Base-by-base conservation (phyloP, 2,888 invertebrate species). In the Agonopterix heracliana region DNA sequence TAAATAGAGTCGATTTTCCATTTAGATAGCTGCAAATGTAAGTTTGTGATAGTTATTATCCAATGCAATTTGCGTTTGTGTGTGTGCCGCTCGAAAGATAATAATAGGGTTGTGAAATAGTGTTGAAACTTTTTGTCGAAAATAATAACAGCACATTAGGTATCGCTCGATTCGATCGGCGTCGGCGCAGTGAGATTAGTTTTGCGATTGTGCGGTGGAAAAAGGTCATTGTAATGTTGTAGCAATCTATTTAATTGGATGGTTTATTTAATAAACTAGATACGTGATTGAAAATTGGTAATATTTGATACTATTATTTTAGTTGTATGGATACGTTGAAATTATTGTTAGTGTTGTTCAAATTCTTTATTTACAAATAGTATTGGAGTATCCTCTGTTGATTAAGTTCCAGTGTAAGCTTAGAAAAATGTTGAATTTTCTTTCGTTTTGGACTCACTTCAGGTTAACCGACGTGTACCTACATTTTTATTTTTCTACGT, bases 71-170 rank as follows among this genome's bases (percentile, higher is more conserved):
- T 54, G 41, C 43, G 54, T 35, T 44, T 53, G 81, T 83, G 83
- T 77, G 83, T 36, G 78, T 78, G 63, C 63, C 59, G 74, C 65
- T 71, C 56, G 63, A 74, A 68, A 71, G 71, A 71, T 76, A 77
- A 76, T 71, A 65, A 58, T 81, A 84, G 84, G 71, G 85, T 80
- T 81, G 85, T 70, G 80, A 71, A 75, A 78, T 48, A 47, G 57
- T 78, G 74, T 69, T 71, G 74, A 73, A 71, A 68, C 61, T 70
- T 72, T 68, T 73, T 75, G 76, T 78, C 74, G 79, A 81, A 78
- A 75, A 68, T 63, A 58, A 64, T 68, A 72, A 68, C 65, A 68
- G 65, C 68, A 60, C 26, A 26, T 66, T 64, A 62, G 63, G 57
- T 63, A 59, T 48, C 26, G 34, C 14, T 60, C 57, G 59, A 57